phyloP scores from a whole-genome alignment of 2,888 invertebrate species.

The Labia minor region DNA sequence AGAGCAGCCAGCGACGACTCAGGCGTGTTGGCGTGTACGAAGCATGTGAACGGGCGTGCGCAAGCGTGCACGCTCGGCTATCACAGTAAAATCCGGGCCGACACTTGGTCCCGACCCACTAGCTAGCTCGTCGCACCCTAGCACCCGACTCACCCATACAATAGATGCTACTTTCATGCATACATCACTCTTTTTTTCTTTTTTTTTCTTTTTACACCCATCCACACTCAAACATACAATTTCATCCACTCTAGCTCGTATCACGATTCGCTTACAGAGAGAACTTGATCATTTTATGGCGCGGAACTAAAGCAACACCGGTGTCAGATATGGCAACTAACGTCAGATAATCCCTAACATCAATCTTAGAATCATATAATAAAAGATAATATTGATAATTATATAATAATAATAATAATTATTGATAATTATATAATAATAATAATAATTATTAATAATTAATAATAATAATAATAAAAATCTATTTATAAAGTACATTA shows the following conservation, averaged over 20 bases:
- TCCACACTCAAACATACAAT: not conserved
- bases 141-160: not conserved
- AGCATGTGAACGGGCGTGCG: not conserved
- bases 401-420: not conserved
- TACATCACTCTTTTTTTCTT: no score
- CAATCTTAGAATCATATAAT: not conserved
- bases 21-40: no score
- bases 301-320: slow-evolving; percentile 13
- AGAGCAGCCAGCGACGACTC: not conserved
- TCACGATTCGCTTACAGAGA: not conserved
- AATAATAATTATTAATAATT: not conserved
- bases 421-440: no score
- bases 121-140: slow-evolving; percentile 9
- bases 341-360: slow-evolving; percentile 3
- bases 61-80: slow-evolving; percentile 4
- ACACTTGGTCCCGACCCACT: not conserved
- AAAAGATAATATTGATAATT: not conserved
- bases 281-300: not conserved
- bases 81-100: slow-evolving; percentile 13
- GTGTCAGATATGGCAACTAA: slow-evolving; percentile 13
- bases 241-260: not conserved
- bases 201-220: no score
- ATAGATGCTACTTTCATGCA: no score
- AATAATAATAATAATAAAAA: not conserved
- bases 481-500: not conserved